These are phyloP conservation scores for Proterorhinus semilunaris DNA, from an alignment of 2,113 vertebrate genomes.

Conservation along the genomic window DNA sequence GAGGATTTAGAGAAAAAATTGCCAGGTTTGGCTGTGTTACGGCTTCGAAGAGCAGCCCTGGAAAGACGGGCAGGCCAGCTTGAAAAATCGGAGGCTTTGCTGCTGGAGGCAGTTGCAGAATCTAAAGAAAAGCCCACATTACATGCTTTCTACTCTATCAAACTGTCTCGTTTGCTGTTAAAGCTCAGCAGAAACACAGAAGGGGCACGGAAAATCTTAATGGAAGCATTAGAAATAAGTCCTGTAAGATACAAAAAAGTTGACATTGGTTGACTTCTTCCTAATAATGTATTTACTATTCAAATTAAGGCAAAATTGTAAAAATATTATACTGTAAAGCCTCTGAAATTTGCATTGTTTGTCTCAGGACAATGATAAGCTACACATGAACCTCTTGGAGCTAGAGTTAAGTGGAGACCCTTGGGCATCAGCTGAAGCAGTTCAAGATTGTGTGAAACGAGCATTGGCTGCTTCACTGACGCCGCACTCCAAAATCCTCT, in stretches of 20 bases:
- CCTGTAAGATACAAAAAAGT: constrained; percentile 66
- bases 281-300: neutral
- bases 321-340: neutral
- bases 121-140: constrained; percentile 75
- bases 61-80: constrained; percentile 77
- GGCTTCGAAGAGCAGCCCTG: constrained; percentile 76
- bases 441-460: constrained; percentile 80
- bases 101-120: constrained; percentile 75
- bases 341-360: neutral
- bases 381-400: constrained; percentile 83
- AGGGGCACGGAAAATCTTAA: constrained; percentile 73
- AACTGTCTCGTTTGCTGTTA: constrained; percentile 78
- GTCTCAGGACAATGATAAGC: constrained; percentile 78
- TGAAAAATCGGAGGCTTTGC: constrained; percentile 75
- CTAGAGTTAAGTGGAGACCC: constrained; percentile 78
- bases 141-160: constrained; percentile 81
- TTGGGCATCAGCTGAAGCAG: constrained; percentile 70
- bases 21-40: constrained; percentile 78
- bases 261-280: neutral
- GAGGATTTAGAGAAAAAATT: constrained; percentile 70
- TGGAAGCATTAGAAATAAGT: constrained; percentile 80
- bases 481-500: constrained; percentile 76
- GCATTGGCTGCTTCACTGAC: constrained; percentile 79
- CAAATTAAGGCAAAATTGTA: too few relatives aligned
- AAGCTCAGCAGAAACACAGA: constrained; percentile 74